Evolutionary conservation across 2,888 invertebrate genomes (phyloP), one percentile per base, ranked within the genome.

Genomic region (Holacanthella duospinosa): DNA sequence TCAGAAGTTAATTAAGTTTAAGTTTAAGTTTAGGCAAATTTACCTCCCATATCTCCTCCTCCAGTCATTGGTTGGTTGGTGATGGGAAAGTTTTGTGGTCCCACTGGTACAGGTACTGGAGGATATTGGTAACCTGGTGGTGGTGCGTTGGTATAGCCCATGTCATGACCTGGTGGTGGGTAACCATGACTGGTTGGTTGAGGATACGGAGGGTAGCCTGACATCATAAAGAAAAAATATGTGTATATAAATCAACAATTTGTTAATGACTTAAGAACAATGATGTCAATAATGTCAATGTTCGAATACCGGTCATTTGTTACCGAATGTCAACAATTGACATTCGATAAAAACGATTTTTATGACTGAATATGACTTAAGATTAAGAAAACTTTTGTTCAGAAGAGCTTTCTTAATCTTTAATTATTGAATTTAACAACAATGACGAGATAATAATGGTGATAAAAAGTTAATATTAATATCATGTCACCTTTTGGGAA

Each of bases 91-190:
- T 48, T 48, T 21, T 48, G 48, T n/a, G 48, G 48, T 21, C 48
- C 48, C 21, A 48, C 48, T 21, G 48, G 48, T 4, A 48, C 21
- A n/a, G 48, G 48, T 4, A 48, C 48, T 16, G 48, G 48, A 9
- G 48, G 48, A 21, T 48, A 48, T 21, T 48, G 48, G 48, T 48
- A 48, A 4, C 48, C 48, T n/a, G 48, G 48, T 48, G 48, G 48
- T 48, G 48, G 48, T 4, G 48, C 12, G 21, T 48, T 48, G 36
- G 6, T 36, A 21, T 48, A 48, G 4, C 19, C 48, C 48, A 48
- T 48, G 9, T 36, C 36, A 36, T 16, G 9, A 4, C 48, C 48
- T n/a, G 48, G 19, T 16, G 19, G 19, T 9, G 12, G 19, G 6
- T 36, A 16, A 9, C 36, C 48, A n/a, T 4, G 19, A 21, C 48